A percentile compares a stretch with the other conserved stretches of the same genome.
Conservation (phyloP, 2,113 vertebrate species). For the Azemiops feae region DNA sequence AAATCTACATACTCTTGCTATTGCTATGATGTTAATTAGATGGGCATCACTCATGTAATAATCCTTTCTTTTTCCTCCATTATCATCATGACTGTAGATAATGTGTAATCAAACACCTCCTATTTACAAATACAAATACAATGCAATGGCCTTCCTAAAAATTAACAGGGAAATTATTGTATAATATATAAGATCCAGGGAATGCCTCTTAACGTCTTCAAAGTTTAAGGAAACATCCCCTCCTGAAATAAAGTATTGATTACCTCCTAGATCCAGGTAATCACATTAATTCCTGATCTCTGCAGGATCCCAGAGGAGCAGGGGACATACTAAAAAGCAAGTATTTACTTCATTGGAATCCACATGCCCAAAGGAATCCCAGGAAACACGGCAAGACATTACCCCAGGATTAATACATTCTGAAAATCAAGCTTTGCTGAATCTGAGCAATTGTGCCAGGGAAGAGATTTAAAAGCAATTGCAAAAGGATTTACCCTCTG, state of each 20-base stretch:
- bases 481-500: background rate
- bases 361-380: background rate
- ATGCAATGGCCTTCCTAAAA: background rate
- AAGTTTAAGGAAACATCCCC: background rate
- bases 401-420: background rate
- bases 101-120: background rate
- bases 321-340: background rate
- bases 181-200: background rate
- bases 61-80: background rate
- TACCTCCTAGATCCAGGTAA: background rate
- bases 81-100: background rate
- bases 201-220: background rate
- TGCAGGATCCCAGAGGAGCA: background rate
- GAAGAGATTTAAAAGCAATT: background rate
- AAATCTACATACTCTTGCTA: background rate
- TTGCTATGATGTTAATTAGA: background rate
- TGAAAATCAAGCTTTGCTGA: background rate
- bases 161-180: background rate
- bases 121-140: background rate
- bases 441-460: background rate
- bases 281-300: background rate
- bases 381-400: background rate
- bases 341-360: background rate
- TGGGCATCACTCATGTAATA: background rate
- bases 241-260: background rate